Percentiles rank a stretch among this genome's conserved stretches.
Evolutionary conservation across 2,113 vertebrate species (phyloP).

Genomic region (Peromyscus polionotus): DNA sequence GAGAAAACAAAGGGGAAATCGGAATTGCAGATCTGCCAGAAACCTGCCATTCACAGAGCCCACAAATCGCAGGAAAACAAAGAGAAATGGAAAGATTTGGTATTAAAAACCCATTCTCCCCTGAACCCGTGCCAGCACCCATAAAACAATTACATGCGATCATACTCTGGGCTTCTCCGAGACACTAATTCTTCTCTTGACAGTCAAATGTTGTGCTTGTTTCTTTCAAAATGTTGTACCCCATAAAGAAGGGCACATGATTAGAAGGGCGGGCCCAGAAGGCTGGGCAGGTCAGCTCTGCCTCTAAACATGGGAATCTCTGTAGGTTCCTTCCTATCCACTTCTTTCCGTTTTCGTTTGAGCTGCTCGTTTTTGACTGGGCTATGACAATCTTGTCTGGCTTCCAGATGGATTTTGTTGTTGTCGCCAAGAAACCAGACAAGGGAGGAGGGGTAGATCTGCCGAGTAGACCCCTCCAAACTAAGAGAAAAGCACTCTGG

Average conservation of each 20-base stretch:
- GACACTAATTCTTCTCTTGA: constrained; percentile 77
- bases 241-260: not conserved
- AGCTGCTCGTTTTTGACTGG: not conserved
- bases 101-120: constrained; percentile 83
- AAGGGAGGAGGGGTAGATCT: not conserved
- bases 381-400: not conserved
- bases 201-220: constrained; percentile 55
- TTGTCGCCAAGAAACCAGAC: constrained; percentile 40
- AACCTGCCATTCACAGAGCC: constrained; percentile 79
- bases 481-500: not conserved
- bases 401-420: constrained; percentile 22
- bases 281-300: not conserved
- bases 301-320: not conserved
- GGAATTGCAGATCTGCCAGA: constrained; percentile 75
- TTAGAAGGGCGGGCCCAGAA: not conserved
- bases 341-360: no score
- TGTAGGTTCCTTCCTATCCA: not conserved
- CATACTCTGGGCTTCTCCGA: constrained; percentile 74
- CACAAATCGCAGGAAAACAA: constrained; percentile 82
- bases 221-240: constrained; percentile 39
- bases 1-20: constrained; percentile 82
- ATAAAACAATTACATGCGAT: constrained; percentile 82
- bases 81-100: constrained; percentile 82
- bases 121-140: constrained; percentile 79
- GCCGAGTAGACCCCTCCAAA: not conserved